Base-by-base conservation (phyloP, 2,888 invertebrate species). In the Crematogaster levior region DNA sequence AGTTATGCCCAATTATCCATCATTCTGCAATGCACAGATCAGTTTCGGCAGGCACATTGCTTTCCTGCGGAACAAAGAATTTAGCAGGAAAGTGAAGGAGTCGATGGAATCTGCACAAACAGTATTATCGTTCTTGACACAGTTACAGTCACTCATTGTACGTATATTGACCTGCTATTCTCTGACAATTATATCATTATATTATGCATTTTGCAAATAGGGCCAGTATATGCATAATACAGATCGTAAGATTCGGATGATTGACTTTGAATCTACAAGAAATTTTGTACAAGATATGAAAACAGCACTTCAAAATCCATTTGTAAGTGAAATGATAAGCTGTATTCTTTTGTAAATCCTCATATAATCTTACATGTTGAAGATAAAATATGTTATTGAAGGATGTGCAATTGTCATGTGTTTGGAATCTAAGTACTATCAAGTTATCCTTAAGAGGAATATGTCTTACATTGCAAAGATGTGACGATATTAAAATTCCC, bases 1-100 rank as follows among this genome's bases (percentile, higher is more conserved):
- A 18, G 79, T 72, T 7, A 90, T 90, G 1, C 93, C 93, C 15
- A 88, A 90, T 84, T 94, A 93, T 90, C 94, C 94, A 3, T 56
- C 48, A 21, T 84, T 93, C n/a, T 74, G 83, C n/a, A 81, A 88
- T 34, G 90, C 90, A 3, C 80, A 81, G 27, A 46, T 94, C 12
- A 65, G 77, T 24, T 93, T 94, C 83, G 93, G 93, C 27, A 84
- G 85, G 24, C 90, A 89, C 75, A 91, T 93, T 51, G 82, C 88
- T 61, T 46, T 83, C 6, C 83, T 93, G 18, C 88, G 87, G 21
- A 86, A 86, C 9, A 73, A 12, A 18, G 83, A 85, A 27, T 93
- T 93, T 21, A 84, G 84, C 24, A 74, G 81, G 1, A 89, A 88
- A 74, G 65, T 93, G 9, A 73, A 88, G 0, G 80, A 84, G 3